Base-by-base conservation (phyloP, 2,888 invertebrate genomes). In the Parnassius smintheus region DNA sequence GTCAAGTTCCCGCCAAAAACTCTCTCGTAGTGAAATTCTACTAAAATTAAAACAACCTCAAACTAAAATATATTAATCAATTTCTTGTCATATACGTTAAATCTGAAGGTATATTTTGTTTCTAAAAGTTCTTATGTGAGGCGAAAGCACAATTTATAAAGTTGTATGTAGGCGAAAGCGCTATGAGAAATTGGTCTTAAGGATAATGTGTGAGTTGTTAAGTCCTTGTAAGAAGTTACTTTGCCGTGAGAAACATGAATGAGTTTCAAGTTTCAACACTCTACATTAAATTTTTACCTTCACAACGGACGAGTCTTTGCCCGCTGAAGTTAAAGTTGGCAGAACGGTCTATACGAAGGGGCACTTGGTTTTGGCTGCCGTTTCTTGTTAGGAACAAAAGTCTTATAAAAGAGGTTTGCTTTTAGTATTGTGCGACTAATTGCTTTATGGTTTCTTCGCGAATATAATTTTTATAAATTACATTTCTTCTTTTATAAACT, bases 251-350 rank as follows among this genome's bases (percentile, higher is more conserved):
- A 65, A 76, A 78, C 78, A 80, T 56, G 49, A 49, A 53, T 56
- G 51, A 84, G 81, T 82, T 83, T 83, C 75, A 81, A 84, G 81
- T 82, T 83, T 83, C 75, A 81, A 76, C 78, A 76, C 82, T 84
- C 73, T 68, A 72, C 80, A 81, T 86, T 83, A 85, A 83, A 80
- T 82, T 86, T 85, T 81, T 79, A 83, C 79, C 65, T 68, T 64
- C 59, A 59, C 53, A 75, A 74, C 76, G 70, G 73, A 71, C 66
- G 69, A 73, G 72, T 68, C 67, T 65, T 65, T 65, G 57, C 66
- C 67, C 68, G 72, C 73, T 74, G 79, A 75, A 77, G 78, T 78
- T 77, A 77, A 69, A 60, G 56, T 70, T 70, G 67, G 69, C 76
- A 74, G 72, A 72, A 70, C 67, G 66, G 67, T 59, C 54, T 18